Conservation (phyloP, 2,113 vertebrate species). For the Chaenocephalus aceratus region DNA sequence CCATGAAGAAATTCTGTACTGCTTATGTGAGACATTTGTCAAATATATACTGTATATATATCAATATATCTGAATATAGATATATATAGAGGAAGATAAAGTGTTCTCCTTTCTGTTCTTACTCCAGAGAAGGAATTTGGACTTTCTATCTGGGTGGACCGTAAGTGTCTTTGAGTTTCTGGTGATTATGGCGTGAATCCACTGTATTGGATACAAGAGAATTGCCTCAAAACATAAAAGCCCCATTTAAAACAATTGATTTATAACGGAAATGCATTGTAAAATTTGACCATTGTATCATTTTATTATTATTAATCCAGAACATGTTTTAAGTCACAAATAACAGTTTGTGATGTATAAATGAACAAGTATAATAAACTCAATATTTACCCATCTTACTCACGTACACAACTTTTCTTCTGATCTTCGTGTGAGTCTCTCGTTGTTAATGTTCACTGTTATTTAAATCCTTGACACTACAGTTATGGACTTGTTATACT, state of each 20-base stretch:
- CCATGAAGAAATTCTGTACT: slow-evolving; percentile 67
- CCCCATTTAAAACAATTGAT: slow-evolving; percentile 55
- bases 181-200: slow-evolving; percentile 51
- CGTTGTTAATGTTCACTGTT: slow-evolving; percentile 37
- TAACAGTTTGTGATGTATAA: slow-evolving; percentile 83
- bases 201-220: slow-evolving; percentile 49
- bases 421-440: slow-evolving; percentile 60
- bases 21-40: slow-evolving; percentile 55
- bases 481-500: slow-evolving; percentile 52
- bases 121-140: slow-evolving; percentile 43
- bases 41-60: slow-evolving; percentile 42
- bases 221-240: slow-evolving; percentile 65
- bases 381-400: slow-evolving; percentile 84
- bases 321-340: slow-evolving; percentile 83
- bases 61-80: slow-evolving; percentile 39
- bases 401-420: slow-evolving; percentile 72
- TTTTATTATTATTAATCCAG: slow-evolving; percentile 63
- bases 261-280: slow-evolving; percentile 77
- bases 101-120: slow-evolving; percentile 43
- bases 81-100: slow-evolving; percentile 12
- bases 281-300: slow-evolving; percentile 79
- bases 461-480: slow-evolving; percentile 52
- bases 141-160: slow-evolving; percentile 56
- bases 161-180: slow-evolving; percentile 67
- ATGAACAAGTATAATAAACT: slow-evolving; percentile 85